Conservation (phyloP, 2,888 invertebrate genomes). For the Lysandra coridon region DNA sequence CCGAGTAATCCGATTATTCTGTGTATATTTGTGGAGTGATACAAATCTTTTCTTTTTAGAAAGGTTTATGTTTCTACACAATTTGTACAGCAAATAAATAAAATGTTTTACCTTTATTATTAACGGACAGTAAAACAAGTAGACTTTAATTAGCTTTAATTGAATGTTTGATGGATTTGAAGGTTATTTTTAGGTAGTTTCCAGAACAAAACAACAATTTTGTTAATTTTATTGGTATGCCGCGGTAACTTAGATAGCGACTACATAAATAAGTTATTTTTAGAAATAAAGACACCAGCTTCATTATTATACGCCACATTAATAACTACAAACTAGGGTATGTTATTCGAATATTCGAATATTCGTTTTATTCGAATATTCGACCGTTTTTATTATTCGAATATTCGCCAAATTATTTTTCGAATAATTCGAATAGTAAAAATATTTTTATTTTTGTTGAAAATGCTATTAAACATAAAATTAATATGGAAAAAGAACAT, state of each 20-base stretch:
- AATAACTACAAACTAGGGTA: background rate
- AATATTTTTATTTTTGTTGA: no score
- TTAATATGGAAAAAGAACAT: no score
- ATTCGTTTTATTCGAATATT: no score
- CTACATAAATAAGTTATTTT: background rate
- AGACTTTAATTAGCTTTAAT: background rate
- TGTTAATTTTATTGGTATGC: background rate
- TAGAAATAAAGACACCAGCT: background rate
- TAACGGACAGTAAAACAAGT: background rate
- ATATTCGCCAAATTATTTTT: no score
- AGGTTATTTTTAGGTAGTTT: no score
- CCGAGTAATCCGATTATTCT: background rate
- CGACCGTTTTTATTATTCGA: no score
- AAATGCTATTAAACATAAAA: no score
- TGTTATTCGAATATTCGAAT: no score
- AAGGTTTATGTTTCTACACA: background rate
- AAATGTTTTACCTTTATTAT: background rate
- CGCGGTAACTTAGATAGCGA: background rate
- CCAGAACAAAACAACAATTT: no score
- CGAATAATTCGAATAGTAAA: no score
- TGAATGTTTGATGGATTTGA: no score
- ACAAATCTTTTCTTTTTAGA: constrained; percentile 11
- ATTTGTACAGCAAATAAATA: constrained; percentile 1
- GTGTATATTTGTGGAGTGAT: constrained; percentile 8
- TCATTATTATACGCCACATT: background rate